Conservation (phyloP, 2,888 invertebrate genomes). For the Poecilobothrus nobilitatus region DNA sequence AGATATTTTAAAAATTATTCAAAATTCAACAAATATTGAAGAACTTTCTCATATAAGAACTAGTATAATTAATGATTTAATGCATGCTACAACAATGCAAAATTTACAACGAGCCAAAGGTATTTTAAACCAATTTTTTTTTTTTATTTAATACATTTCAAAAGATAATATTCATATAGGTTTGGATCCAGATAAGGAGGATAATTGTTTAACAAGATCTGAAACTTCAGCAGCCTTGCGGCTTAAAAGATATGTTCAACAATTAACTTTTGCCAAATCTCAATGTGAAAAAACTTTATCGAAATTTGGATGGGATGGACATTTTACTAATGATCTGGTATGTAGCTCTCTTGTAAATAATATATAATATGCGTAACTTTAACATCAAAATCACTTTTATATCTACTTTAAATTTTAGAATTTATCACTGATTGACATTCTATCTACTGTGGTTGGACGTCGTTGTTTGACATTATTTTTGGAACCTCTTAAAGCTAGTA, state of each 20-base stretch:
- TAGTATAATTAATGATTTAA: slow-evolving; percentile 83
- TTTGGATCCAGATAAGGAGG: slow-evolving; percentile 41
- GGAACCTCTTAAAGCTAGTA: slow-evolving; percentile 73
- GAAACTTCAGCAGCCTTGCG: slow-evolving; percentile 74
- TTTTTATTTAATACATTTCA: background rate
- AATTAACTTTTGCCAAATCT: slow-evolving; percentile 69
- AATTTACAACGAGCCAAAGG: slow-evolving; percentile 82
- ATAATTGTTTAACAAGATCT: slow-evolving; percentile 55
- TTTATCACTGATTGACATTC: slow-evolving; percentile 60
- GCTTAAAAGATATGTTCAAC: slow-evolving; percentile 73
- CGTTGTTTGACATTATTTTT: slow-evolving; percentile 71
- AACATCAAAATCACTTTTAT: background rate
- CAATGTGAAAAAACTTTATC: slow-evolving; percentile 71
- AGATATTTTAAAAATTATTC: slow-evolving; percentile 77
- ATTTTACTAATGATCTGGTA: slow-evolving; percentile 47
- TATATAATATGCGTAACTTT: background rate
- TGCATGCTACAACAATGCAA: slow-evolving; percentile 87
- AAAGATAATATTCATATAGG: slow-evolving; percentile 21
- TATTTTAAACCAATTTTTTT: background rate
- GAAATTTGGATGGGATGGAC: slow-evolving; percentile 68
- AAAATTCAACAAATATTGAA: slow-evolving; percentile 70
- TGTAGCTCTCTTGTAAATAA: slow-evolving; percentile 13
- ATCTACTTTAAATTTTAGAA: slow-evolving; percentile 46
- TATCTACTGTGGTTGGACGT: slow-evolving; percentile 73
- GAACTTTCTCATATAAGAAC: slow-evolving; percentile 74